phyloP scores from a whole-genome alignment of 2,888 invertebrate genomes.

The Augiades crinisus region DNA sequence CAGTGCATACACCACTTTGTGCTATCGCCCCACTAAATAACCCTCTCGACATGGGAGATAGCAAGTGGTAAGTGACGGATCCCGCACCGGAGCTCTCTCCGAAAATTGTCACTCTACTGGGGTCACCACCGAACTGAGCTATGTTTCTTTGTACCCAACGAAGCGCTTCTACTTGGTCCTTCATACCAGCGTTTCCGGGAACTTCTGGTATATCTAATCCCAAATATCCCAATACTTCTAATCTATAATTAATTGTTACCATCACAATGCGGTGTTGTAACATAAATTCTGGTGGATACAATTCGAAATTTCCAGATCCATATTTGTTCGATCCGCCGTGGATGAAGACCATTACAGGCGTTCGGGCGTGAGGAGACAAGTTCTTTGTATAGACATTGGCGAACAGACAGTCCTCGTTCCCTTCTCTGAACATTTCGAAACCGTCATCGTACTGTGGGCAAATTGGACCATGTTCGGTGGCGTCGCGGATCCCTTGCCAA shows the following conservation, averaged over 20 bases:
- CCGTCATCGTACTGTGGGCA: conserved; percentile 49
- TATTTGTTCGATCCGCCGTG: conserved; percentile 55
- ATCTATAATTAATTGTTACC: conserved; percentile 60
- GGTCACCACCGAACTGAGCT: conserved; percentile 46
- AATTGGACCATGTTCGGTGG: conserved; percentile 44
- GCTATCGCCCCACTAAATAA: conserved; percentile 53
- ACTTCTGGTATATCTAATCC: conserved; percentile 48
- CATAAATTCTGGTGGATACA: conserved; percentile 52
- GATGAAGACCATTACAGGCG: conserved; percentile 60
- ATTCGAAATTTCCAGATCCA: conserved; percentile 47
- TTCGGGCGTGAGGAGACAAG: conserved; percentile 34
- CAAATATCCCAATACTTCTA: conserved; percentile 52
- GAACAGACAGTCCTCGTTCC: conserved; percentile 52
- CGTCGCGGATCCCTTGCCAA: conserved; percentile 50
- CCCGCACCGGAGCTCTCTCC: conserved; percentile 58
- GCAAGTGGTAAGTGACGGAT: conserved; percentile 51
- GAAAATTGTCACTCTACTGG: conserved; percentile 49
- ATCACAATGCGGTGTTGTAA: conserved; percentile 55
- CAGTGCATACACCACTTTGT: conserved; percentile 48
- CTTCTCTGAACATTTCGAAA: conserved; percentile 35
- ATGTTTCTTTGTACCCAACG: conserved; percentile 50
- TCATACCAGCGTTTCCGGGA: conserved; percentile 57
- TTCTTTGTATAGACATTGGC: conserved; percentile 51
- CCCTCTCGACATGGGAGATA: conserved; percentile 54
- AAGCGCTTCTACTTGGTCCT: conserved; percentile 52